Evolutionary conservation across 2,113 vertebrate species (phyloP), one percentile per base, ranked within the genome.

Genomic region (Antennarius striatus): DNA sequence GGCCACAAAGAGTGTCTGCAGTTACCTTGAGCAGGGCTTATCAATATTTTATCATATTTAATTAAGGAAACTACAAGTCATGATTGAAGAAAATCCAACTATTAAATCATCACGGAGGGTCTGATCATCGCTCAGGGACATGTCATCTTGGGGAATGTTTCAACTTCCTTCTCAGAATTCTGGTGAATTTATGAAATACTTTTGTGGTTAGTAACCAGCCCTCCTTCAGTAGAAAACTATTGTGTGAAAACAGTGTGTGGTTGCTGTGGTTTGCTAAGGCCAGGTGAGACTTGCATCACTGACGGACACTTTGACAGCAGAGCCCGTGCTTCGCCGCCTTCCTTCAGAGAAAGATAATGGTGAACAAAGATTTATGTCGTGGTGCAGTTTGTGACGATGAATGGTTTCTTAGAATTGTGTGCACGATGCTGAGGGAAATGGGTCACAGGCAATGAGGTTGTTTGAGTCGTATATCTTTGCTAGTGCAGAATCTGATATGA

Each of bases 41-140:
- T 46, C 61, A 85, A 77, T 77, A 78, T 84, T 45, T 45, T 5
- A 84, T 87, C 48, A 56, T 79, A 80, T 78, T 74, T 77, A 75
- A 81, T 81, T 73, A 61, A 62, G 56, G 59, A 58, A 62, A 47
- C 22, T 62, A 51, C 9, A 40, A 7, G 28, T n/a, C 22, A 11
- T 75, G 8, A 72, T 50, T 83, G 81, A 79, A 53, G 28, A 48
- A 90, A 79, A 77, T 70, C 57, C 75, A 73, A 89, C 65, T 63
- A 39, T 70, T 43, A 42, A 86, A 88, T 85, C 80, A 57, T 79
- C 63, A 81, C 6, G 58, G 28, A 72, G 52, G 54, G 60, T 62
- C 77, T 80, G 62, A 72, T 22, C 22, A 22, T 22, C 22, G 22
- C 22, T 22, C 22, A 22, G 22, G 22, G 69, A 79, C 60, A 54